Evolutionary conservation across 2,888 invertebrate species (phyloP), one percentile per base, ranked within the genome.

Genomic region (Xestia rhomboidea): DNA sequence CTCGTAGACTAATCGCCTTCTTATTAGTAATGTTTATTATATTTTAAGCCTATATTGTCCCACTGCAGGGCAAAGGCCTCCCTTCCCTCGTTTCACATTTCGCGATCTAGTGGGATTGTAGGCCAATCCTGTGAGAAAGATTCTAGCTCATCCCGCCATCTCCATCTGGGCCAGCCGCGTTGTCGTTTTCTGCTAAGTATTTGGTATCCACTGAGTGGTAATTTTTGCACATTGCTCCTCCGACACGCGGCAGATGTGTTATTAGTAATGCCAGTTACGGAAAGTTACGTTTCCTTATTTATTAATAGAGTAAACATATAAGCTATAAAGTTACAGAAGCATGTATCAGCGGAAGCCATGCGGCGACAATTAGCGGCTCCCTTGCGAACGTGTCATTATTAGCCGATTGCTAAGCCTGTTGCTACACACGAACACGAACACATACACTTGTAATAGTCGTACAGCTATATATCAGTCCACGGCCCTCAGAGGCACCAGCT

Each of bases 311-410:
- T 8, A 70, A 49, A 51, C 3, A 10, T 38, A 24, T 27, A 24
- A 27, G 46, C 15, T 44, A 44, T 18, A 46, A 46, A 66, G n/a
- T 3, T 27, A n/a, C 38, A 10, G 21, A 24, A 41, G 18, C 24
- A 63, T 27, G 18, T 41, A 10, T 24, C 44, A 13, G 34, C 44
- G 27, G 54, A 51, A 46, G 54, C 18, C 21, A 44, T 38, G 44
- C 30, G 60, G 30, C 63, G 38, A 68, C 57, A 38, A 63, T 63
- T 63, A 64, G 75, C 27, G 44, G 34, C 41, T 57, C 62, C 57
- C 62, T 46, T 21, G 57, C 54, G 34, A 46, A 57, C 70, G 5
- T 18, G 38, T 41, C 38, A 54, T 27, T 30, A 2, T 2, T 66
- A 69, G 24, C 38, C 13, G 51, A 27, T 27, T n/a, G 13, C 30